Evolutionary conservation across 2,888 invertebrate genomes (phyloP).

Genomic region (Cryptocephalus moraei): DNA sequence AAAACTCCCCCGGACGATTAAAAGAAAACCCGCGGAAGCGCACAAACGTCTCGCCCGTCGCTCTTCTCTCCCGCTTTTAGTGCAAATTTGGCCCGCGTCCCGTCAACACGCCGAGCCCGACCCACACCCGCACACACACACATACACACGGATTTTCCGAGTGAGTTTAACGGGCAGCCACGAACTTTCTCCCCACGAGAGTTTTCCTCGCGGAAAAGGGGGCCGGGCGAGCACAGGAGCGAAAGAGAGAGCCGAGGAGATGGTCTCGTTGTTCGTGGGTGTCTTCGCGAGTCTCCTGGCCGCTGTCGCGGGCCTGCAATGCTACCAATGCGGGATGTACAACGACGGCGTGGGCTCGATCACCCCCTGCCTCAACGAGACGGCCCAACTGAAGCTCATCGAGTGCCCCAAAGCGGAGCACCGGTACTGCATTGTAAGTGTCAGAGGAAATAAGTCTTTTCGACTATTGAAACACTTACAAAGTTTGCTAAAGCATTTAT

Average conservation of each 20-base stretch:
- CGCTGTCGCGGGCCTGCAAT: constrained; percentile 45
- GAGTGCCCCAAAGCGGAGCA: constrained; percentile 54
- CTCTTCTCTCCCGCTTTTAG: constrained; percentile 13
- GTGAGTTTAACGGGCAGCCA: too few relatives aligned
- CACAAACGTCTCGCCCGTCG: too few relatives aligned
- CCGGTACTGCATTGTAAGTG: constrained; percentile 69
- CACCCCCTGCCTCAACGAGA: constrained; percentile 71
- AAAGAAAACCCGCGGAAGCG: too few relatives aligned
- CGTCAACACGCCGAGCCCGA: constrained; percentile 13
- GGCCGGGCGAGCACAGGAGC: constrained; percentile 1
- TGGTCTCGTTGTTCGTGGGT: constrained; percentile 4
- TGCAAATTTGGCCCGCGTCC: constrained; percentile 24
- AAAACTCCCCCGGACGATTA: too few relatives aligned
- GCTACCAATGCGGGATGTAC: constrained; percentile 75
- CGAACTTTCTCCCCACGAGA: background rate
- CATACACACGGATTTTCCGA: too few relatives aligned
- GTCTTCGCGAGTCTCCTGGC: constrained; percentile 18
- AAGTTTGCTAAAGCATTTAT: too few relatives aligned
- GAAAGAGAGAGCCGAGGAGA: background rate
- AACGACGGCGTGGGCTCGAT: constrained; percentile 80
- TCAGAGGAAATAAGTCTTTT: too few relatives aligned
- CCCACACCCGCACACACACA: background rate
- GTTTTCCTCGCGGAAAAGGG: background rate
- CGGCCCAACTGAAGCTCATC: constrained; percentile 54
- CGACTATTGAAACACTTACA: too few relatives aligned